Conservation (phyloP, 2,113 vertebrate species). For the Lanius ludovicianus region DNA sequence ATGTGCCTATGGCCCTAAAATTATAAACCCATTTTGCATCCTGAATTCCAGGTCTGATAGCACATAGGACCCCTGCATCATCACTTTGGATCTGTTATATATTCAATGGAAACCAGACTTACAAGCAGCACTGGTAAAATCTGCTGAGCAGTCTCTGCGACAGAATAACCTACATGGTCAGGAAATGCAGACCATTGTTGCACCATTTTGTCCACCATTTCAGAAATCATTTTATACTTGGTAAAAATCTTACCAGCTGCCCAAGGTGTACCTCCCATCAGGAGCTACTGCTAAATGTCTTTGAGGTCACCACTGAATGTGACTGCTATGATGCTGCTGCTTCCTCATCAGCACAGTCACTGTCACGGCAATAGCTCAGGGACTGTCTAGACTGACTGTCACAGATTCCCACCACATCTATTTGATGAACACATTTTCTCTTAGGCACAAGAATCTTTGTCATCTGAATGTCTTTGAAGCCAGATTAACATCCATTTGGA, state of each 20-base stretch:
- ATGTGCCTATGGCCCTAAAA: neutral
- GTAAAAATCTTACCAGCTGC: neutral
- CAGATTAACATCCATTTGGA: neutral
- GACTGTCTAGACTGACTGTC: neutral
- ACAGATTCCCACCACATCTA: neutral
- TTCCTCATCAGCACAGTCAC: neutral
- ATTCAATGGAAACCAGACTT: neutral
- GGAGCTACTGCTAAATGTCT: neutral
- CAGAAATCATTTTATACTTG: neutral
- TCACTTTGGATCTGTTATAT: neutral
- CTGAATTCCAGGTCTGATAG: neutral
- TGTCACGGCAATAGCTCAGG: neutral
- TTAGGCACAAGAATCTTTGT: neutral
- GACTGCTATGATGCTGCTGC: neutral
- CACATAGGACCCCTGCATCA: neutral
- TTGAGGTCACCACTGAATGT: neutral
- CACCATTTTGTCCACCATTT: neutral
- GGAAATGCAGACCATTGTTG: neutral
- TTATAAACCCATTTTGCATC: neutral
- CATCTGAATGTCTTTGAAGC: neutral
- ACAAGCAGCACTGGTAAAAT: neutral
- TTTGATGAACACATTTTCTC: neutral
- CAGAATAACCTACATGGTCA: neutral
- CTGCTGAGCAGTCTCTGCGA: neutral
- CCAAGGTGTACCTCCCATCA: rapidly evolving